These are phyloP conservation scores for Cecidostiba fungosa DNA, from an alignment of 2,888 invertebrate genomes.

Conservation along the genomic window DNA sequence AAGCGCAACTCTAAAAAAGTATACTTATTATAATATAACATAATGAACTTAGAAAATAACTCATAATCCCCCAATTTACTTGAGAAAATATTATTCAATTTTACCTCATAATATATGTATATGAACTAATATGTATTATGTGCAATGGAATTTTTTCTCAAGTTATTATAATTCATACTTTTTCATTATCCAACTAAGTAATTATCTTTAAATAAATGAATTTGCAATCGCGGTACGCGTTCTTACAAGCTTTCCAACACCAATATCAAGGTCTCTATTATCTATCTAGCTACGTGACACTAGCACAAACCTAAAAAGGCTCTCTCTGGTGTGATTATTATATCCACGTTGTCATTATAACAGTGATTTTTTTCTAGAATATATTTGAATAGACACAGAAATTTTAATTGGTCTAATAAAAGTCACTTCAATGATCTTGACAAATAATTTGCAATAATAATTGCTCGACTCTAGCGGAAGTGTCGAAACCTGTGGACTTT, in stretches of 20 bases:
- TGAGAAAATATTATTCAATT: neutral
- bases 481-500: slow-evolving; percentile 30
- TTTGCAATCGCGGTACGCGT: neutral
- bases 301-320: neutral
- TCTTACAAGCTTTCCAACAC: neutral
- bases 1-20: too few relatives aligned
- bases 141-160: neutral
- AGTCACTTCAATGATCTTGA: slow-evolving; percentile 41
- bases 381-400: slow-evolving; percentile 19
- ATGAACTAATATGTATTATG: neutral
- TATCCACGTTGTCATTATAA: slow-evolving; percentile 26
- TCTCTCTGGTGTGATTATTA: neutral
- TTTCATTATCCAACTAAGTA: neutral
- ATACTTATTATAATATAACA: too few relatives aligned
- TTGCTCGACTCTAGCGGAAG: slow-evolving; percentile 13
- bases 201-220: neutral
- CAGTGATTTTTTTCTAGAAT: neutral
- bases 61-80: neutral
- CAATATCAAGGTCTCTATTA: neutral
- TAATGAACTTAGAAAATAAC: too few relatives aligned
- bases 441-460: slow-evolving; percentile 48
- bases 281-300: neutral
- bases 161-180: neutral
- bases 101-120: too few relatives aligned
- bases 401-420: slow-evolving; percentile 43